Percentiles rank a stretch among this genome's conserved stretches.
These are phyloP conservation scores for Drosophila sturtevanti DNA, from an alignment of 1,140 invertebrate genomes.

Conservation along the genomic window DNA sequence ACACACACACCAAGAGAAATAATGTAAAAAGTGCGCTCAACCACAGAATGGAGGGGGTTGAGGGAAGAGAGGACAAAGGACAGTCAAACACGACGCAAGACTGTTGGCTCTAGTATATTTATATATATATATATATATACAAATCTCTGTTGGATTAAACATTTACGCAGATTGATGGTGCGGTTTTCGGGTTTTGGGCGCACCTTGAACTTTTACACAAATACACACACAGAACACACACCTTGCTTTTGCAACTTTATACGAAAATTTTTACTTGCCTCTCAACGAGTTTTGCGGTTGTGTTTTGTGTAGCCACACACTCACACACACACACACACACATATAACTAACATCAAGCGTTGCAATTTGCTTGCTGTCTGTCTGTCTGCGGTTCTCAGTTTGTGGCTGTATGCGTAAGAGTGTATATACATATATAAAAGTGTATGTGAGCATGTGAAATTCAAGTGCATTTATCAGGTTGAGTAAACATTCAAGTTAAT, in stretches of 20 bases:
- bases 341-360: constrained; percentile 15
- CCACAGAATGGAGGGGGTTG: constrained; percentile 31
- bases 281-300: constrained; percentile 6
- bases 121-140: constrained; percentile 14
- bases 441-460: constrained; percentile 27
- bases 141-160: constrained; percentile 77
- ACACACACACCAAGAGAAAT: constrained; percentile 18
- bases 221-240: constrained; percentile 19
- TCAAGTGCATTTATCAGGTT: constrained; percentile 54
- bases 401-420: constrained; percentile 12
- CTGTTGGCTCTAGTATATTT: constrained; percentile 31
- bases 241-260: not conserved
- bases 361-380: constrained; percentile 58
- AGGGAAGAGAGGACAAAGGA: not conserved
- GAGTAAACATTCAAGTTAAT: constrained; percentile 33
- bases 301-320: constrained; percentile 11
- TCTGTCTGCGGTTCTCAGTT: constrained; percentile 18
- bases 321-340: constrained; percentile 8
- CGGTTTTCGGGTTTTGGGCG: constrained; percentile 31
- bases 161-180: constrained; percentile 78
- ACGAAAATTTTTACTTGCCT: not conserved
- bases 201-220: constrained; percentile 68
- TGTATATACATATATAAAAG: constrained; percentile 29
- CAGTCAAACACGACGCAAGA: constrained; percentile 8
- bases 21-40: constrained; percentile 29